Evolutionary conservation across 2,113 vertebrate genomes (phyloP).

Genomic region (Daubentonia madagascariensis): DNA sequence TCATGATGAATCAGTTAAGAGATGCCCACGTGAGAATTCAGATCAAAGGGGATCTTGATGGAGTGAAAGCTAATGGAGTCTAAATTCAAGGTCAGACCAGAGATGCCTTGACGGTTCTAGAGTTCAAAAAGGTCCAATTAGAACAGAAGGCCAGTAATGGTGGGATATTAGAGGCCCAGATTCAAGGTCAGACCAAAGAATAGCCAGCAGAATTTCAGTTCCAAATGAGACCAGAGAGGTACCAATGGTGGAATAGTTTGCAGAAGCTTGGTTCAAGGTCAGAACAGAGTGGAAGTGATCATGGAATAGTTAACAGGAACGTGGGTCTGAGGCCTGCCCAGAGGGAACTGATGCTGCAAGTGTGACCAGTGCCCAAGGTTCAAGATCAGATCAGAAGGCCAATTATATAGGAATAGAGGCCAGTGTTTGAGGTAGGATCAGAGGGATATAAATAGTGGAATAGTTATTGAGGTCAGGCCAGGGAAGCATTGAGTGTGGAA

Average conservation of each 20-base stretch:
- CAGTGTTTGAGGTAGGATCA: neutral
- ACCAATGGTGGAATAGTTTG: neutral
- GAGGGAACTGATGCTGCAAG: neutral
- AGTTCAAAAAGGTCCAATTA: neutral
- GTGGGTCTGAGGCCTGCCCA: neutral
- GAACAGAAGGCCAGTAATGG: neutral
- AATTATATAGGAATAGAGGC: neutral
- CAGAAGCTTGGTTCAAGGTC: neutral
- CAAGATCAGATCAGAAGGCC: neutral
- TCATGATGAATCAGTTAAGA: neutral
- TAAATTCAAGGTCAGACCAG: neutral
- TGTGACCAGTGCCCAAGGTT: neutral
- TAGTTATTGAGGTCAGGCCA: neutral
- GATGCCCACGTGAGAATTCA: neutral
- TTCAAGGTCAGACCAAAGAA: neutral
- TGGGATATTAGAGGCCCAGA: neutral
- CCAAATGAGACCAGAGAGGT: neutral
- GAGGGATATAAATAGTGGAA: neutral
- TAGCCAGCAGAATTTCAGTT: neutral
- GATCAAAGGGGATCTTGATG: neutral
- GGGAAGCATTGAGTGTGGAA: neutral
- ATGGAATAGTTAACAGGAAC: neutral
- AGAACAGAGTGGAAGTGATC: neutral
- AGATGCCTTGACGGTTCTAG: neutral
- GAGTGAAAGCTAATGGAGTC: neutral